Base-by-base conservation (phyloP, 2,113 vertebrate genomes). In the Orientallactaga bullata region DNA sequence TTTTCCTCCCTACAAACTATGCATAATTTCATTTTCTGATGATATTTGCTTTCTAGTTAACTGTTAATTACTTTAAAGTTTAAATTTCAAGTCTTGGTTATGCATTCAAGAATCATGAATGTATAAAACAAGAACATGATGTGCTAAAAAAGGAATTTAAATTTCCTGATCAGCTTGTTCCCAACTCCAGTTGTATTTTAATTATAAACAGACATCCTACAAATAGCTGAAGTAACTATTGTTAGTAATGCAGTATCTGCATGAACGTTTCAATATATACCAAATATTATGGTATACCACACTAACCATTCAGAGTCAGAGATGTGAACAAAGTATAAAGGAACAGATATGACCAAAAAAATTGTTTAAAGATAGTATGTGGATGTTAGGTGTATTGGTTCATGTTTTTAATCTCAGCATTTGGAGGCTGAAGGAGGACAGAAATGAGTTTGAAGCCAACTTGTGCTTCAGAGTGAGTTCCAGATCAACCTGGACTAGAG, bases 101-200 rank as follows among this genome's bases (percentile, higher is more conserved):
- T 15, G 79, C 23, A 37, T 42, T 72, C 42, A 89, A 93, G 37
- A 91, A 95, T 66, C 68, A 69, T 37, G 47, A 72, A 68, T 3
- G 55, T 69, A 28, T 16, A 81, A 82, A 85, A 66, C 77, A 84
- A 26, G 73, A 92, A 76, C 18, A 80, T 6, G 68, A 37, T 55
- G 63, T 15, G 68, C 0, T 47, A 13, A 83, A 87, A 87, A 42
- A 80, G 21, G 13, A 58, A 89, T 91, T 72, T 84, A 77, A 68
- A 80, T 89, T 79, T 90, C 39, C 32, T 81, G 26, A 9, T 63
- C 20, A 74, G 51, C 80, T 89, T 32, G 16, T 79, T 55, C 32
- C 66, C 68, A 85, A 83, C 35, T 72, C 63, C 69, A 69, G 5
- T 66, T 58, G n/a, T 11, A 68, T 37, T 61, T 96, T 72, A 63